A percentile compares a stretch with the other conserved stretches of the same genome.
These are phyloP conservation scores for Drosophila repleta DNA, from an alignment of 1,140 invertebrate species.

Conservation along the genomic window DNA sequence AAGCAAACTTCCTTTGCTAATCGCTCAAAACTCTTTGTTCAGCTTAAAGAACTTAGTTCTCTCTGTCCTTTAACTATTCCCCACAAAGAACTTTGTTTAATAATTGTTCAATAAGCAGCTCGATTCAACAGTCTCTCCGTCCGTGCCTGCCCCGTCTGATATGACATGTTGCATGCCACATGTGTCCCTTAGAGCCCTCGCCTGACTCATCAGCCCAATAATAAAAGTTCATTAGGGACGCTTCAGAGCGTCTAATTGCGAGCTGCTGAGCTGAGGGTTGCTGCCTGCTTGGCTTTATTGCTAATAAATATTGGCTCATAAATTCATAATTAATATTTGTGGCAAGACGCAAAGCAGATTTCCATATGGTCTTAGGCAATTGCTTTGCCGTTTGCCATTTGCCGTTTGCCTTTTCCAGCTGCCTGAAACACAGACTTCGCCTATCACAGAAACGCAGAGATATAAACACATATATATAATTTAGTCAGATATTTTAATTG, in stretches of 20 bases:
- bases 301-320: constrained; percentile 77
- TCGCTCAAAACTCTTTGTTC: too few species aligned
- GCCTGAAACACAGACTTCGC: constrained; percentile 7
- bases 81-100: constrained; percentile 1
- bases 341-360: constrained; percentile 1
- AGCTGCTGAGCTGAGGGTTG: constrained; percentile 27
- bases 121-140: neutral
- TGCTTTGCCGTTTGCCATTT: too few species aligned
- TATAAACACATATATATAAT: constrained; percentile 41
- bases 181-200: neutral
- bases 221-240: constrained; percentile 78
- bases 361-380: constrained; percentile 4
- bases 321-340: constrained; percentile 80
- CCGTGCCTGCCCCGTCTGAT: neutral
- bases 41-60: too few species aligned
- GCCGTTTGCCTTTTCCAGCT: neutral
- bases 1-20: too few species aligned
- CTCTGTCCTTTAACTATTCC: too few species aligned
- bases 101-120: constrained; percentile 22
- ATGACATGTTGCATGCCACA: constrained; percentile 6
- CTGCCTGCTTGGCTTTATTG: constrained; percentile 75
- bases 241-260: constrained; percentile 62
- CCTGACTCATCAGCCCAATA: constrained; percentile 38
- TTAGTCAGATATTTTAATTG: constrained; percentile 80
- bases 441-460: neutral